These are phyloP conservation scores for Dimorphilus gyrociliatus DNA, from an alignment of 2,888 invertebrate genomes.

Conservation along the genomic window DNA sequence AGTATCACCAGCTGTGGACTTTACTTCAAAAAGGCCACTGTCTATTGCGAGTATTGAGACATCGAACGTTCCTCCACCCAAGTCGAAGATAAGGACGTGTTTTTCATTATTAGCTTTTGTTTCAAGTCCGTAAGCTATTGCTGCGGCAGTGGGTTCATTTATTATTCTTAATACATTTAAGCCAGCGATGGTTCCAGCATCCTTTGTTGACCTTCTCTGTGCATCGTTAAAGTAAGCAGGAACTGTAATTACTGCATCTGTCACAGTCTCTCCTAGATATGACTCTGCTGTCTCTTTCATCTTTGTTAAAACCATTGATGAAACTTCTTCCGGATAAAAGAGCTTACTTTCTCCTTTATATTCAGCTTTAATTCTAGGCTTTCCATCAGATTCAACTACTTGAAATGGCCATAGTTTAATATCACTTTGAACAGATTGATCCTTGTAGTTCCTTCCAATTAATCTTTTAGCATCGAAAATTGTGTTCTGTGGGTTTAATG, in stretches of 20 bases:
- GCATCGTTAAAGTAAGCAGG: slow-evolving; percentile 36
- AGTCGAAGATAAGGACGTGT: slow-evolving; percentile 45
- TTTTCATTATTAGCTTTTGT: slow-evolving; percentile 40
- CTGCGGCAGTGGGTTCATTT: slow-evolving; percentile 43
- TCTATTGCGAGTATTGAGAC: slow-evolving; percentile 41
- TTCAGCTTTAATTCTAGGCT: slow-evolving; percentile 30
- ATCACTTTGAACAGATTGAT: slow-evolving; percentile 12
- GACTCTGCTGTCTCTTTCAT: slow-evolving; percentile 53
- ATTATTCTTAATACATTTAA: slow-evolving; percentile 43
- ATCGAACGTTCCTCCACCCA: slow-evolving; percentile 41
- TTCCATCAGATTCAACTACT: slow-evolving; percentile 12
- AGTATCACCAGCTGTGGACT: slow-evolving; percentile 29
- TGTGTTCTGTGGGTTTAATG: slow-evolving; percentile 11
- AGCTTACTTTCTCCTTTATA: slow-evolving; percentile 64
- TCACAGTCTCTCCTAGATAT: slow-evolving; percentile 45
- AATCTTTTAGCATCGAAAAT: slow-evolving; percentile 13
- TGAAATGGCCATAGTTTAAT: slow-evolving; percentile 15
- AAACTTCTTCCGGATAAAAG: slow-evolving; percentile 74
- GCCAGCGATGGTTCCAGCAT: slow-evolving; percentile 35
- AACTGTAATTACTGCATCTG: slow-evolving; percentile 24
- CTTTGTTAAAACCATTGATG: slow-evolving; percentile 74
- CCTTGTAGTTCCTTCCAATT: slow-evolving; percentile 12
- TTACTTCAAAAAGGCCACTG: slow-evolving; percentile 37
- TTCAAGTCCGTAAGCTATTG: slow-evolving; percentile 46
- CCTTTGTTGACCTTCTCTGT: slow-evolving; percentile 44